A percentile compares a stretch with the other conserved stretches of the same genome.
phyloP scores from a whole-genome alignment of 2,113 vertebrate genomes.

The Sander vitreus region DNA sequence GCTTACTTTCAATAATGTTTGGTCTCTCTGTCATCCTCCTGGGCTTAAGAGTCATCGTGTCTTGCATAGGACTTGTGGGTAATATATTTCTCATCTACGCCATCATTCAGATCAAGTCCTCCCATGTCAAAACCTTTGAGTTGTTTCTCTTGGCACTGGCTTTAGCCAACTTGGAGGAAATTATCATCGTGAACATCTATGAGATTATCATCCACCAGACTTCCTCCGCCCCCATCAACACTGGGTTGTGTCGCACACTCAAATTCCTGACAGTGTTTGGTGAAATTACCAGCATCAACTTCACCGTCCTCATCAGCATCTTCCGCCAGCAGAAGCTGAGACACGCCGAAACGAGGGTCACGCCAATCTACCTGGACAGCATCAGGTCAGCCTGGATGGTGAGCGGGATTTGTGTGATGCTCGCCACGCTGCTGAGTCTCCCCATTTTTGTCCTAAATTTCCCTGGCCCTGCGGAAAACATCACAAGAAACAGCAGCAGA shows the following conservation, averaged over 20 bases:
- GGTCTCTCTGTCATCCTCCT: constrained; percentile 31
- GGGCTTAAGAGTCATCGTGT: constrained; percentile 64
- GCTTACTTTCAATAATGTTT: constrained; percentile 47
- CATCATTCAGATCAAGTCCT: constrained; percentile 53
- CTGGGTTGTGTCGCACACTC: constrained; percentile 61
- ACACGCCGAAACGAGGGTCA: constrained; percentile 60
- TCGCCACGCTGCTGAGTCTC: constrained; percentile 49
- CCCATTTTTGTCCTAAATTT: constrained; percentile 66
- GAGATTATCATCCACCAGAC: constrained; percentile 46
- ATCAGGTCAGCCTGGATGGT: constrained; percentile 52
- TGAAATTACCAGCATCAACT: constrained; percentile 76
- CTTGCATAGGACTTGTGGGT: constrained; percentile 72
- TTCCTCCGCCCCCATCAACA: fast-evolving
- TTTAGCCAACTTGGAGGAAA: constrained; percentile 77
- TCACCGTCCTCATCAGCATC: constrained; percentile 82
- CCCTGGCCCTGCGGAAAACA: constrained; percentile 29
- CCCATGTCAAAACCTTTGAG: constrained; percentile 78
- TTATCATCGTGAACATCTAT: constrained; percentile 77
- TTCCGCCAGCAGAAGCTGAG: constrained; percentile 84
- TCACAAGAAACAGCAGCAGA: not conserved
- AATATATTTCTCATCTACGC: constrained; percentile 75
- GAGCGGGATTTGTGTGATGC: constrained; percentile 47
- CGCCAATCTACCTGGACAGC: constrained; percentile 76
- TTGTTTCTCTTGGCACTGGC: constrained; percentile 80
- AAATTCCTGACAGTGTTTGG: constrained; percentile 76